Percentiles rank a stretch among this genome's conserved stretches.
These are phyloP conservation scores for Labeo calbasu DNA, from an alignment of 2,797 vertebrate species.

Conservation along the genomic window DNA sequence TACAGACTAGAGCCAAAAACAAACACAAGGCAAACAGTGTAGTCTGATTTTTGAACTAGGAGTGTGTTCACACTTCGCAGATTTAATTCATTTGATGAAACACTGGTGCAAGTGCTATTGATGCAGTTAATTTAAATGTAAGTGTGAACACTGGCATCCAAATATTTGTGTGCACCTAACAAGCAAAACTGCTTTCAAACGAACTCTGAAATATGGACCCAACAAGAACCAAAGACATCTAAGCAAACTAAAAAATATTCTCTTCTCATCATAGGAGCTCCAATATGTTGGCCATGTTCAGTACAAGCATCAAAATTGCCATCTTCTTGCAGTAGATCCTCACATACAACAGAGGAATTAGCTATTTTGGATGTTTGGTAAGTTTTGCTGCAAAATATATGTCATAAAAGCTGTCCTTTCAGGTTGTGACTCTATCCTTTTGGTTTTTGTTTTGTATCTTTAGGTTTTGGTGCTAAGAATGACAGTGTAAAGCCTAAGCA, in stretches of 20 bases:
- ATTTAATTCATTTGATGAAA: neutral
- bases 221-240: too few species aligned
- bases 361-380: too few species aligned
- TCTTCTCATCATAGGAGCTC: too few species aligned
- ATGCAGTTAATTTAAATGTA: neutral
- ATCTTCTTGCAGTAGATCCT: too few species aligned
- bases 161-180: neutral
- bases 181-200: too few species aligned
- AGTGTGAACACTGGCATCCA: neutral
- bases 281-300: too few species aligned
- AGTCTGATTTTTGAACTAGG: neutral
- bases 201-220: too few species aligned
- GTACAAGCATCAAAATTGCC: too few species aligned
- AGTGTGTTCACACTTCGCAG: neutral
- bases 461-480: neutral
- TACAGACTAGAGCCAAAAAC: neutral
- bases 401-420: neutral
- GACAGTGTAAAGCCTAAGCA: neutral
- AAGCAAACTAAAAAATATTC: too few species aligned
- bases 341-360: too few species aligned
- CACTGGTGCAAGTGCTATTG: neutral
- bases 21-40: neutral
- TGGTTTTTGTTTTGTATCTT: neutral
- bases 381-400: neutral
- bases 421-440: neutral